phyloP scores from a whole-genome alignment of 2,888 invertebrate genomes.

The Spialia ferax region DNA sequence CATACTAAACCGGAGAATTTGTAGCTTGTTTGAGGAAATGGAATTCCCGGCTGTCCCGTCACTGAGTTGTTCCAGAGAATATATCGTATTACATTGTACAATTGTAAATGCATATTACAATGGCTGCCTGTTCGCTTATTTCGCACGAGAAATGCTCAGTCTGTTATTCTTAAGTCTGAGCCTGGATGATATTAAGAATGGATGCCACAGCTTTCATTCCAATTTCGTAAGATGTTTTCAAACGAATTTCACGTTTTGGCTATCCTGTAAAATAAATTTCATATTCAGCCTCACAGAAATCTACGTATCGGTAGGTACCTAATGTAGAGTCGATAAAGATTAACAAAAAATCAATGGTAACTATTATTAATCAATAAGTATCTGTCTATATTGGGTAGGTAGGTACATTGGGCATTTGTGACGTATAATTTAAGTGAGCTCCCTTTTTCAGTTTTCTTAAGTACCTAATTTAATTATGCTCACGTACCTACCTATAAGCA shows the following conservation, averaged over 20 bases:
- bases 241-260: neutral
- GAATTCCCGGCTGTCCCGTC: slow-evolving; percentile 35
- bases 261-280: neutral
- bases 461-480: too few relatives aligned
- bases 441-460: too few relatives aligned
- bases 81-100: slow-evolving; percentile 37
- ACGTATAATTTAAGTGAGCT: too few relatives aligned
- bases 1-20: slow-evolving; percentile 39
- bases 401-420: too few relatives aligned
- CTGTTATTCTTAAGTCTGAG: slow-evolving; percentile 20
- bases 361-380: too few relatives aligned
- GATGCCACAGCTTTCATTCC: neutral
- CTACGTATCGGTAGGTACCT: too few relatives aligned
- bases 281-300: too few relatives aligned
- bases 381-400: too few relatives aligned
- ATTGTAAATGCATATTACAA: slow-evolving; percentile 27
- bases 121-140: slow-evolving; percentile 23
- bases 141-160: slow-evolving; percentile 16
- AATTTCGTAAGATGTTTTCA: neutral
- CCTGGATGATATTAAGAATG: slow-evolving; percentile 1
- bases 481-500: too few relatives aligned
- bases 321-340: too few relatives aligned
- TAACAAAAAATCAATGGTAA: too few relatives aligned
- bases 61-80: slow-evolving; percentile 26
- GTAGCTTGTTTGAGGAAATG: slow-evolving; percentile 36